Conservation (phyloP, 2,888 invertebrate species). For the Dendrolimus houi region DNA sequence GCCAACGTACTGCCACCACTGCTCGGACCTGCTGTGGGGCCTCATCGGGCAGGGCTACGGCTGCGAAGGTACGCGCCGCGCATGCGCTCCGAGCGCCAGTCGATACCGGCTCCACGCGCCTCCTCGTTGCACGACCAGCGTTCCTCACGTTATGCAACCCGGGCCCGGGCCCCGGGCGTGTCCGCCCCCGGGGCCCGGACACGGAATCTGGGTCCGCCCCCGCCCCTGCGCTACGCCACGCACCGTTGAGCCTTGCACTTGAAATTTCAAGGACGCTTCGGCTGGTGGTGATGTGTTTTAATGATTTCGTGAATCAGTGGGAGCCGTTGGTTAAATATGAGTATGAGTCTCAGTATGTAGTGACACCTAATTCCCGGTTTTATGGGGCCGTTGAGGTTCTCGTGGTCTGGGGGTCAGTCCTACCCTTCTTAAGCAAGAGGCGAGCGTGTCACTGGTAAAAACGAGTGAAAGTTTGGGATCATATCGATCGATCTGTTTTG, state of each 20-base stretch:
- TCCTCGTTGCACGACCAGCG: slow-evolving; percentile 48
- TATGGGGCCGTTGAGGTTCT: slow-evolving; percentile 1
- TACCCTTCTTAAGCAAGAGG: slow-evolving; percentile 2
- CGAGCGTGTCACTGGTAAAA: slow-evolving; percentile 24
- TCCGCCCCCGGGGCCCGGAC: slow-evolving; percentile 47
- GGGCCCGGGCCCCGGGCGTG: slow-evolving; percentile 68
- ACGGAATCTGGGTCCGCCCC: slow-evolving; percentile 38
- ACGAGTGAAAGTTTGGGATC: slow-evolving; percentile 37
- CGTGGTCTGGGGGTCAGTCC: slow-evolving; percentile 5
- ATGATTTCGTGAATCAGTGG: neutral
- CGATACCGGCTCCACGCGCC: slow-evolving; percentile 57
- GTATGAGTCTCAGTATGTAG: neutral
- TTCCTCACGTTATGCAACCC: slow-evolving; percentile 42
- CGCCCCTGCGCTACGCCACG: slow-evolving; percentile 21
- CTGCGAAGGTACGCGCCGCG: slow-evolving; percentile 94
- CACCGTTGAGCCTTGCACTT: slow-evolving; percentile 32
- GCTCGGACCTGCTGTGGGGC: slow-evolving; percentile 99
- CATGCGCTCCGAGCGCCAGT: slow-evolving; percentile 60
- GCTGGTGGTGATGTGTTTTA: neutral
- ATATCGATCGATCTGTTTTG: slow-evolving; percentile 69
- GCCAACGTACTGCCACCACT: slow-evolving; percentile 99
- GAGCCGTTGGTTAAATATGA: neutral
- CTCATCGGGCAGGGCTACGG: slow-evolving; percentile 99
- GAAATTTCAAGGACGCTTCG: slow-evolving; percentile 30
- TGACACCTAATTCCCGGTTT: neutral